Evolutionary conservation across 1,140 invertebrate genomes (phyloP), one percentile per base, ranked within the genome.

Genomic region (Drosophila takahashii): DNA sequence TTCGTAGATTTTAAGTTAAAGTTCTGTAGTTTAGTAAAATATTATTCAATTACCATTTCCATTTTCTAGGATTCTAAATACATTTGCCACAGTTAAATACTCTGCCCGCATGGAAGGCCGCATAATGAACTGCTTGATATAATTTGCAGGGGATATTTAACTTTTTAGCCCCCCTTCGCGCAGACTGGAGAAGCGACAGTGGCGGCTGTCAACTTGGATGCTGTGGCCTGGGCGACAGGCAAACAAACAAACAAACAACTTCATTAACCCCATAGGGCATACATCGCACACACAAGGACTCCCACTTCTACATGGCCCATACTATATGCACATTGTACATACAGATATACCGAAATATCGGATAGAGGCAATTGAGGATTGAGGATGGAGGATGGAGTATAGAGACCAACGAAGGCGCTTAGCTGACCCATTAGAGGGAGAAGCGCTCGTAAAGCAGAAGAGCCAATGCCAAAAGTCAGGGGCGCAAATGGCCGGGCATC

Each of bases 211-310:
- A 73, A 75, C 39, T 81, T 58, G 36, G 57, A 75, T 57, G 51
- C 76, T 32, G 72, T 57, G 51, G 56, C 22, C 41, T 26, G 51
- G 29, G 27, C 53, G 58, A 73, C 77, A 79, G 65, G 77, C 62
- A 39, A 53, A 50, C 74, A 87, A 87, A 81, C 81, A 83, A 84
- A 84, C 81, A 87, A 87, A 87, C 79, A 87, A 87, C 84, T 87
- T 89, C 79, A 87, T 87, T 87, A 79, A 79, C 79, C 84, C 84
- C 79, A 79, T 51, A 77, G 79, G 83, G 76, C 84, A 81, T 71
- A 60, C 51, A 70, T 54, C 22, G 58, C 57, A 75, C 59, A 61
- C 41, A 79, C 47, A 83, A 42, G 61, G 36, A 45, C 58, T 36
- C 57, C 26, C 60, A 57, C 48, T 48, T 27, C 50, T 57, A 37